Evolutionary conservation across 2,888 invertebrate genomes (phyloP), one percentile per base, ranked within the genome.

Genomic region (Ditylenchus weischeri): DNA sequence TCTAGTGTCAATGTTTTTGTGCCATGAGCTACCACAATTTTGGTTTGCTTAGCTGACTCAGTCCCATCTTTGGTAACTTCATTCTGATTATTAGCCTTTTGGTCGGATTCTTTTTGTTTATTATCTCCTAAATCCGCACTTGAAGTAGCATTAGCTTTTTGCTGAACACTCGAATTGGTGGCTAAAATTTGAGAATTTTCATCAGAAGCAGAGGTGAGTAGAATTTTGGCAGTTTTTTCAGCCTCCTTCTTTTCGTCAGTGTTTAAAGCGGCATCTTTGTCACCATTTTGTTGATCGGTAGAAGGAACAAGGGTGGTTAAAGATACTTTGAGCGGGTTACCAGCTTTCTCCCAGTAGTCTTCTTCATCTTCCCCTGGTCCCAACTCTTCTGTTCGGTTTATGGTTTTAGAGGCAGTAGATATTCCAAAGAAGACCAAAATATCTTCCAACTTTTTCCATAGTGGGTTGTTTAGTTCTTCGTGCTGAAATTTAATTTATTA

Each of bases 391-490:
- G 54, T 54, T 54, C 29, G 21, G 29, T 54, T 54, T 11, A 54
- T 29, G 8, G 38, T 64, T 6, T 43, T 29, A 21, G 65, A 65
- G 11, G 43, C 29, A 35, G 54, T 29, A 18, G 61, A 61, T 57
- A 75, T 76, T 13, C 75, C 75, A 57, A 75, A 75, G 38, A 78
- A 75, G 29, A 60, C 64, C 23, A 75, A 64, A 43, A 75, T 73
- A 35, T 75, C 75, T 50, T 76, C 76, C 23, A 75, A 57, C 48
- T 78, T 78, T 23, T 73, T 74, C 77, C 75, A 73, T 50, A 75
- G 64, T 5, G 75, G 75, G 61, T 75, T 75, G 62, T 75, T 75
- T 38, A 70, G 51, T 43, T 69, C 64, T 74, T 75, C 75, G 38
- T 75, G 75, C 77, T 75, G 29, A 71, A 58, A 19, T 50, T 47